These are phyloP conservation scores for Napeogenes sylphis DNA, from an alignment of 2,888 invertebrate species.

Conservation along the genomic window DNA sequence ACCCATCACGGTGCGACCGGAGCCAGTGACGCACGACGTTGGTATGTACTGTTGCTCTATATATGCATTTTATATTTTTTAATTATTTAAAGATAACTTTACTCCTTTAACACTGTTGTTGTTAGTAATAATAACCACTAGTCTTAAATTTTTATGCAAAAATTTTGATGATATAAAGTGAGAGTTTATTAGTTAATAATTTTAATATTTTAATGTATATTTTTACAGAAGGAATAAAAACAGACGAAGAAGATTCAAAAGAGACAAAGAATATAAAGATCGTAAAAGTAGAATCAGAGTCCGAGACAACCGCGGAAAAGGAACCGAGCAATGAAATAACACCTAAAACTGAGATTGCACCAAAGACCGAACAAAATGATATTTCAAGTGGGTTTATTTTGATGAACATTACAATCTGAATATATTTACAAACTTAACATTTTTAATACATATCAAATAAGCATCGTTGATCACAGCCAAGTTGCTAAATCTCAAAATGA, in stretches of 20 bases:
- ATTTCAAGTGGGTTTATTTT: conserved; percentile 42
- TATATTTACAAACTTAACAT: too few relatives aligned
- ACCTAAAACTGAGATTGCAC: conserved; percentile 13
- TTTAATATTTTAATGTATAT: not conserved
- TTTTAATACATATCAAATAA: too few relatives aligned
- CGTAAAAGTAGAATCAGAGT: conserved; percentile 24
- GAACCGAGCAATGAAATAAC: conserved; percentile 9
- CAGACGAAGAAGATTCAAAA: conserved; percentile 29
- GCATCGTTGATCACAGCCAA: too few relatives aligned
- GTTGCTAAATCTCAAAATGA: not conserved
- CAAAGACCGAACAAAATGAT: conserved; percentile 35
- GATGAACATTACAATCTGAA: not conserved
- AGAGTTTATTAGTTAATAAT: too few relatives aligned
- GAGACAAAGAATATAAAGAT: conserved; percentile 32
- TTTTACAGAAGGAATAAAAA: conserved; percentile 30
- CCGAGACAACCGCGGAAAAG: conserved; percentile 7
- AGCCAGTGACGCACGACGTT: conserved; percentile 26
- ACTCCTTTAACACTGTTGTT: too few relatives aligned
- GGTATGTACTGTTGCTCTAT: conserved; percentile 14
- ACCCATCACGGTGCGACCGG: conserved; percentile 47
- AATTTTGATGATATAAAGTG: too few relatives aligned
- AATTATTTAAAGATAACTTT: too few relatives aligned
- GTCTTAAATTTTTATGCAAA: too few relatives aligned
- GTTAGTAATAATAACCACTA: too few relatives aligned
- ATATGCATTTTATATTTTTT: not conserved